A percentile compares a stretch with the other conserved stretches of the same genome.
Conservation (phyloP, 2,113 vertebrate genomes). For the Desmodus rotundus region DNA sequence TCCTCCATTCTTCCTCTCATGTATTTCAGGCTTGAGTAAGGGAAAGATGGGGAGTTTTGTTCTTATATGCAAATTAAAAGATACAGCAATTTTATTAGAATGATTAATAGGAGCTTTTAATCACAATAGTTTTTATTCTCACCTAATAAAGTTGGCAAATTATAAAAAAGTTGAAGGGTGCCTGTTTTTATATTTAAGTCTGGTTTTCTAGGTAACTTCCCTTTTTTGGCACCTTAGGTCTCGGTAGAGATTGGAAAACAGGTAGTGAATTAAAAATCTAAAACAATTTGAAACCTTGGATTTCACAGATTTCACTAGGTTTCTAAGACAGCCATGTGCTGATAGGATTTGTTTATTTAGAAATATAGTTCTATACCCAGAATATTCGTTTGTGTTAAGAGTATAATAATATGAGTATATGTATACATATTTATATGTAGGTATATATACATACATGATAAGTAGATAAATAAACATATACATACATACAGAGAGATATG, state of each 20-base stretch:
- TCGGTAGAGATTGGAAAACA: neutral
- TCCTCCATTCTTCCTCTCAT: neutral
- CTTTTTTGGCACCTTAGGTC: neutral
- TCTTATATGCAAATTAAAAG: neutral
- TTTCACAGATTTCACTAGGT: neutral
- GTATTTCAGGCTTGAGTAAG: neutral
- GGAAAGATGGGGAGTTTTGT: neutral
- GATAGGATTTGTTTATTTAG: neutral
- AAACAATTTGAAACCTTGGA: neutral
- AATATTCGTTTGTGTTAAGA: neutral
- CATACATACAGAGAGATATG: neutral
- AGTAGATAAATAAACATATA: neutral
- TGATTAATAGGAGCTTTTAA: slow-evolving; percentile 1
- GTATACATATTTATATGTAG: neutral
- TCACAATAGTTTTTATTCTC: neutral
- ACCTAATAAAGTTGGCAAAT: neutral
- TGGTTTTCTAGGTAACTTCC: neutral
- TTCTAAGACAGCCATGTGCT: neutral
- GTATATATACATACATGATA: neutral
- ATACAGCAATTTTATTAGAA: neutral
- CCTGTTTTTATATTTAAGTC: neutral
- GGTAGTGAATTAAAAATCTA: neutral
- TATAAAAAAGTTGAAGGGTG: neutral
- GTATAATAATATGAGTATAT: neutral
- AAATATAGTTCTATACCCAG: neutral